Evolutionary conservation across 2,888 invertebrate species (phyloP).

Genomic region (Cosmia pyralina): DNA sequence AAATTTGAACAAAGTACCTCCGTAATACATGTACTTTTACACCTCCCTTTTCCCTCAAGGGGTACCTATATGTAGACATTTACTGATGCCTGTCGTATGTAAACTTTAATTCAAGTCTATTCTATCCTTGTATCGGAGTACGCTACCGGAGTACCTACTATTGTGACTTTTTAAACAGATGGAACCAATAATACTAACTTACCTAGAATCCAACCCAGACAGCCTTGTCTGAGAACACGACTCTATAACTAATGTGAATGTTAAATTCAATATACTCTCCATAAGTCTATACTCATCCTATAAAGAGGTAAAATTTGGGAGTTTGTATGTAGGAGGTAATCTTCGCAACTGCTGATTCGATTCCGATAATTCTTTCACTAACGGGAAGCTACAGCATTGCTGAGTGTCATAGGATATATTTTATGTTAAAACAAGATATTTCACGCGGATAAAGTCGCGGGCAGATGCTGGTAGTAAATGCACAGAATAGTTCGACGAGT

Average conservation of each 20-base stretch:
- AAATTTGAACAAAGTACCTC: neutral
- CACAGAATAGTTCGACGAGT: neutral
- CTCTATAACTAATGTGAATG: conserved; percentile 9
- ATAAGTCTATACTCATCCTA: neutral
- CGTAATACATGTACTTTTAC: neutral
- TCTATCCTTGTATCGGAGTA: neutral
- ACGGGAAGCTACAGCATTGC: too few relatives aligned
- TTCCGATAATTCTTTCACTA: too few relatives aligned
- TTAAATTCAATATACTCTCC: conserved; percentile 7
- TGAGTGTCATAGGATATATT: too few relatives aligned
- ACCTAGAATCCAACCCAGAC: conserved; percentile 5
- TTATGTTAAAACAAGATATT: too few relatives aligned
- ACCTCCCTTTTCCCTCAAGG: neutral
- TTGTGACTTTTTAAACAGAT: neutral
- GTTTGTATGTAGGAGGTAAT: too few relatives aligned
- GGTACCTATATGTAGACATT: neutral
- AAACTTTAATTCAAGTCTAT: neutral
- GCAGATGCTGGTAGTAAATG: neutral
- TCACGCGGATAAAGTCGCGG: too few relatives aligned
- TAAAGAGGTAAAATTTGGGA: too few relatives aligned
- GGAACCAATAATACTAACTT: neutral
- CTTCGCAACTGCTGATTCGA: too few relatives aligned
- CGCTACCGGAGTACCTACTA: conserved; percentile 4
- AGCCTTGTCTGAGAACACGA: neutral
- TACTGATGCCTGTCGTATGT: neutral